Evolutionary conservation across 2,113 vertebrate species (phyloP), one percentile per base, ranked within the genome.

Genomic region (Dasypus novemcinctus): DNA sequence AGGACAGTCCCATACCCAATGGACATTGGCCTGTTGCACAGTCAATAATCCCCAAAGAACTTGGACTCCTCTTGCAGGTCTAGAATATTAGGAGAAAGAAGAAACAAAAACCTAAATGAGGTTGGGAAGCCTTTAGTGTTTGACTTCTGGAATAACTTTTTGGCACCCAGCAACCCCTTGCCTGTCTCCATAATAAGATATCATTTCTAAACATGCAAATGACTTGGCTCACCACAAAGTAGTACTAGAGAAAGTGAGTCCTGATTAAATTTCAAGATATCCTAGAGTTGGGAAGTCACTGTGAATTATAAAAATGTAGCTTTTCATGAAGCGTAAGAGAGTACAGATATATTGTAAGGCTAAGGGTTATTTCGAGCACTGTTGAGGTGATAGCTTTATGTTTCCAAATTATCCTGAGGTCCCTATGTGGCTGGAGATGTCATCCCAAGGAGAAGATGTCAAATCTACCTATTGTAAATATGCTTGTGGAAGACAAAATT

Each of bases 261-360:
- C 87, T 97, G 97, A 98, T 98, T 97, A 97, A 96, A 98, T 97
- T 86, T 97, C 97, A 98, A 98, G 43, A 14, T 75, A 95, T 94
- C 87, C 52, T 92, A 84, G 25, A 7, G 0, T 91, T 97, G 93
- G 97, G 72, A 89, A 98, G 98, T 97, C 98, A 96, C 86, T 89
- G 84, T 97, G 87, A 97, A 98, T 98, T 97, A 96, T 97, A 93
- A 93, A 97, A 98, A 95, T 90, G 46, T 95, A 95, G 59, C 83
- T 96, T 57, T 91, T 97, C 96, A 92, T 97, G 79, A 93, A 94
- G 79, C 66, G 59, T 93, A 95, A 76, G 29, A 91, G 75, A 90
- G 49, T 85, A 94, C 96, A 97, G 96, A 85, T 82, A 36, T 57
- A 94, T 46, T 97, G 12, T 75, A 96, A 96, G 96, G 95, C 95